Evolutionary conservation across 2,113 vertebrate genomes (phyloP), one percentile per base, ranked within the genome.

Genomic region (Oenanthe oenanthe): DNA sequence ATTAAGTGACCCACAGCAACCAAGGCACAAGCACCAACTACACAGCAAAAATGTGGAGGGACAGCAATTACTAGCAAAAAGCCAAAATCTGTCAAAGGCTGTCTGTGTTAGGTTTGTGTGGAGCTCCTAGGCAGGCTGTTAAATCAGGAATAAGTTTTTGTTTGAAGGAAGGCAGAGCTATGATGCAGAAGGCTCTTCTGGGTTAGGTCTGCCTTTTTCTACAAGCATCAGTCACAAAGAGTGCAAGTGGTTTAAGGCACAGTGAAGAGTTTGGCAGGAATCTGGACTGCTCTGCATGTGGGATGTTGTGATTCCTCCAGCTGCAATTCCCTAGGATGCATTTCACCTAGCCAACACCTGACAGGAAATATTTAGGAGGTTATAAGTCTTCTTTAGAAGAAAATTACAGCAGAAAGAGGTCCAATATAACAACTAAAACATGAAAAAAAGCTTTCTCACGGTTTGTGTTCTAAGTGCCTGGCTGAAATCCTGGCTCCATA

Each of bases 311-410:
- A 82, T 93, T 93, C 91, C 76, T 95, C 86, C 93, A 93, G 66
- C 60, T 91, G 57, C 68, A 50, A 62, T 60, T 80, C 66, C 79
- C 74, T 84, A 32, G 81, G 80, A 67, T 16, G 78, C 34, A 89
- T 95, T 96, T 93, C 79, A 80, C 75, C 53, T 62, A 88, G 95
- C 78, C 80, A 92, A 82, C 85, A 96, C 28, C 54, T n/a, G 75
- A 57, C 89, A 73, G 53, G n/a, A 83, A 68, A 79, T 71, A 79
- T 92, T 83, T 67, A 94, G 76, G 68, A 81, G 82, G 88, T 85
- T 93, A 16, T 96, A 95, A 96, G 93, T 97, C 92, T 93, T 96
- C 88, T 93, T 95, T 77, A 93, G 82, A 77, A 96, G 67, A 96
- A 93, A 96, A 94, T 63, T 88, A 77, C 51, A 84, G 65, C 43